Evolutionary conservation across 2,113 vertebrate species (phyloP).

Genomic region (Carassius gibelio): DNA sequence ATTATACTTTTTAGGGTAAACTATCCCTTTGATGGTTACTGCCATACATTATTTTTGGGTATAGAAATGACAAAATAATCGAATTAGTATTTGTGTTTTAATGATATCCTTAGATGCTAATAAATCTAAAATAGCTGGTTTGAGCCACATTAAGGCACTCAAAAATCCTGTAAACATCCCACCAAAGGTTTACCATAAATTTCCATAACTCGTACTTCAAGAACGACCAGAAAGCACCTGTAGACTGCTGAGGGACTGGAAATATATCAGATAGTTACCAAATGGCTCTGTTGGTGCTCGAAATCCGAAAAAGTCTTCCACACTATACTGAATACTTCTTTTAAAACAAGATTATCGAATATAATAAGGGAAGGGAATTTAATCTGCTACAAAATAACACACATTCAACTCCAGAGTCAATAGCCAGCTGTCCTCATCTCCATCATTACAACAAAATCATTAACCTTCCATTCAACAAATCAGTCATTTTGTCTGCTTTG

Average conservation of each 20-base stretch:
- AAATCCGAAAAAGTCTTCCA: slow-evolving; percentile 27
- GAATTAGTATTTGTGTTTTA: slow-evolving; percentile 26
- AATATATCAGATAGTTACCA: slow-evolving; percentile 38
- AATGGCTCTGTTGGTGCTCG: slow-evolving; percentile 38
- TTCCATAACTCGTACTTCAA: slow-evolving; percentile 48
- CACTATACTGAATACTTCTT: slow-evolving; percentile 22
- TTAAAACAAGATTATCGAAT: background rate
- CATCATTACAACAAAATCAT: background rate
- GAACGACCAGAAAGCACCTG: slow-evolving; percentile 47
- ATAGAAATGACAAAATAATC: background rate
- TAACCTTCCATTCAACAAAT: slow-evolving; percentile 16
- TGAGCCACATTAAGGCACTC: slow-evolving; percentile 59
- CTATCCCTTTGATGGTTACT: background rate
- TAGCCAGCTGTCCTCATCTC: background rate
- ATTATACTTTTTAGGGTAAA: background rate
- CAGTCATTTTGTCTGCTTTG: background rate
- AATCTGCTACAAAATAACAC: background rate
- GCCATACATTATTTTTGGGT: background rate
- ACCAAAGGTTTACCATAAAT: background rate
- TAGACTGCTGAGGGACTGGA: slow-evolving; percentile 41
- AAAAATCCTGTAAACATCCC: too few relatives aligned
- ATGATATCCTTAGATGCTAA: background rate
- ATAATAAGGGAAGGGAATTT: background rate
- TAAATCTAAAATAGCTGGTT: slow-evolving; percentile 28
- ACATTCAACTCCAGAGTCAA: background rate